These are phyloP conservation scores for Micromesistius poutassou DNA, from an alignment of 2,797 vertebrate species.

Conservation along the genomic window DNA sequence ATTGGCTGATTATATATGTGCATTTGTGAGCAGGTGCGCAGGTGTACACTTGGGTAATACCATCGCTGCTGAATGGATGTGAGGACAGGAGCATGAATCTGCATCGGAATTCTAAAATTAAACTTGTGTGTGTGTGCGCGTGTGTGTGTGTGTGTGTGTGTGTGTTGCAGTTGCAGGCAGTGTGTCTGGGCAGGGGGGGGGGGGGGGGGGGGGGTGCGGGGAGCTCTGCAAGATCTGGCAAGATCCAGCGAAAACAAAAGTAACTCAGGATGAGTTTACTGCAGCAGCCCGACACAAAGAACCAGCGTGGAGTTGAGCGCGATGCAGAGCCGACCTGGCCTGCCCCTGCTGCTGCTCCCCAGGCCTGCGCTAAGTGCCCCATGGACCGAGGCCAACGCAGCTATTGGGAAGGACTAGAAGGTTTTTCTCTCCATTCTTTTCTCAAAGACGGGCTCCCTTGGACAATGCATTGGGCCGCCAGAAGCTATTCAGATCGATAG, in stretches of 20 bases:
- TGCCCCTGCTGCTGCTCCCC: slow-evolving; percentile 26
- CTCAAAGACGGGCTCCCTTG: slow-evolving; percentile 46
- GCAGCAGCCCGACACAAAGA: slow-evolving; percentile 19
- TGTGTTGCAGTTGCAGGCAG: too few relatives aligned
- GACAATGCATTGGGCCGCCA: slow-evolving; percentile 53
- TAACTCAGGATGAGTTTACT: slow-evolving; percentile 14
- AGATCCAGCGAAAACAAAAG: not conserved
- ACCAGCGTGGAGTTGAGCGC: slow-evolving; percentile 17
- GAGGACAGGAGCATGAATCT: not conserved
- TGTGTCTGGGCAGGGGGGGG: not conserved
- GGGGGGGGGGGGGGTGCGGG: too few relatives aligned
- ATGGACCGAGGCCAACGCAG: slow-evolving; percentile 55
- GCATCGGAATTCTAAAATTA: not conserved
- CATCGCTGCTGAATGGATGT: not conserved
- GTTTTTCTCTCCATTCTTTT: not conserved
- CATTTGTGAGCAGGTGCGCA: not conserved
- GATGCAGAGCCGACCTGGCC: slow-evolving; percentile 40
- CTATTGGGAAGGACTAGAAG: slow-evolving; percentile 39
- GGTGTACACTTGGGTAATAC: not conserved
- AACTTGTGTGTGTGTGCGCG: not conserved
- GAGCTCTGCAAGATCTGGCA: not conserved
- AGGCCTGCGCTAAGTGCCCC: slow-evolving; percentile 63
- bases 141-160: too few relatives aligned
- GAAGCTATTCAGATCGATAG: slow-evolving; percentile 58
- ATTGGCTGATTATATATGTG: not conserved